Percentiles rank a stretch among this genome's conserved stretches.
phyloP scores from a whole-genome alignment of 2,888 invertebrate species.

The Drosophila recens region DNA sequence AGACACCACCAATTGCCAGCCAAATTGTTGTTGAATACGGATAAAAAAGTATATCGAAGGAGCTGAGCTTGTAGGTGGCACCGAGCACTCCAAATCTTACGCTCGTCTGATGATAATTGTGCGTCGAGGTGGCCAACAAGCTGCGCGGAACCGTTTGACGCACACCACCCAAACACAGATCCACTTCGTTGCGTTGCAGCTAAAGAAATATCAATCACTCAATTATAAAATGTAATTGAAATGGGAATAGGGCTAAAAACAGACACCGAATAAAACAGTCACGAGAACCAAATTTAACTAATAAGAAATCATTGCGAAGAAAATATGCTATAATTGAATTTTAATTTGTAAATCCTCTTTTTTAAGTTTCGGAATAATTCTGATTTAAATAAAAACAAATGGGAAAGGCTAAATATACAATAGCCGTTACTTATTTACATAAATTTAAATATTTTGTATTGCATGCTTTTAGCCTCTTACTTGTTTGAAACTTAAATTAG shows the following conservation, averaged over 20 bases:
- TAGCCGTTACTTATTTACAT: no score
- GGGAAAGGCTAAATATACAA: no score
- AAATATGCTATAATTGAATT: no score
- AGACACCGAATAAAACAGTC: background rate
- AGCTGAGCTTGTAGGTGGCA: conserved; percentile 47
- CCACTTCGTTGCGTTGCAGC: conserved; percentile 45
- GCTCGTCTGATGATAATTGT: conserved; percentile 65
- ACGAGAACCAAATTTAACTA: background rate
- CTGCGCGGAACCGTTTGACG: conserved; percentile 52
- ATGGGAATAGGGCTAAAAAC: no score
- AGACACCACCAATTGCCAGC: conserved; percentile 40
- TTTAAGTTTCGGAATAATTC: no score
- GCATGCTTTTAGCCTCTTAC: no score
- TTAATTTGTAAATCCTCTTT: background rate
- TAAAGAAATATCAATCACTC: conserved; percentile 7
- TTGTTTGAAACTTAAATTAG: no score
- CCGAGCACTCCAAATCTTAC: conserved; percentile 55
- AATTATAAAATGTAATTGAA: background rate
- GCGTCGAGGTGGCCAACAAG: conserved; percentile 56
- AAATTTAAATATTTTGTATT: no score
- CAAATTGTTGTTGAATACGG: conserved; percentile 62
- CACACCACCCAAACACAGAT: conserved; percentile 69
- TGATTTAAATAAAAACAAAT: background rate
- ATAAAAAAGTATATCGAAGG: conserved; percentile 60
- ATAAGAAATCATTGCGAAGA: no score